Evolutionary conservation across 1,140 invertebrate genomes (phyloP).

Genomic region (Nixonia krombeini): DNA sequence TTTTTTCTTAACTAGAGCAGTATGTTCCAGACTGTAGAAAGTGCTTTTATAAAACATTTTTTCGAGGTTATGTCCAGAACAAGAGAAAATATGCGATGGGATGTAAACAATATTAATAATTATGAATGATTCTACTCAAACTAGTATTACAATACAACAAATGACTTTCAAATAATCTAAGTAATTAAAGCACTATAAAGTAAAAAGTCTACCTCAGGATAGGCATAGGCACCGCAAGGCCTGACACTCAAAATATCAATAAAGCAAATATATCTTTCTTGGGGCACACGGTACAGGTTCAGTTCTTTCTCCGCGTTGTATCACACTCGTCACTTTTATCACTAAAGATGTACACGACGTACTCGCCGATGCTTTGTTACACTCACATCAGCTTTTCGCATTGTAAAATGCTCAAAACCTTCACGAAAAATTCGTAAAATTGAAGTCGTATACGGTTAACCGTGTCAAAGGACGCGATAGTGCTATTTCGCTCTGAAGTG

Average conservation of each 20-base stretch:
- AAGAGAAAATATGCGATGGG: slow-evolving; percentile 35
- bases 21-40: slow-evolving; percentile 5
- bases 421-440: slow-evolving; percentile 42
- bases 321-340: slow-evolving; percentile 21
- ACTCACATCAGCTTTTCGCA: slow-evolving; percentile 47
- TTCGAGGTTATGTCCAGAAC: slow-evolving; percentile 56
- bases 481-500: slow-evolving; percentile 47
- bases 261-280: slow-evolving; percentile 60
- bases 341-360: slow-evolving; percentile 47
- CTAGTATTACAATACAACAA: not conserved
- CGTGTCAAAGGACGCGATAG: slow-evolving; percentile 65
- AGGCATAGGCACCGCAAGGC: slow-evolving; percentile 66
- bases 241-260: slow-evolving; percentile 66
- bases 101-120: slow-evolving; percentile 58
- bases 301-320: slow-evolving; percentile 25
- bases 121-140: not conserved
- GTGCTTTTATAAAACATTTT: slow-evolving; percentile 1
- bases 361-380: slow-evolving; percentile 46
- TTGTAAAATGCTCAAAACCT: slow-evolving; percentile 49
- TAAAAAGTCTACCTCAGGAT: slow-evolving; percentile 60
- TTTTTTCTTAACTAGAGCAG: too few species aligned
- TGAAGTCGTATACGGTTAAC: slow-evolving; percentile 56
- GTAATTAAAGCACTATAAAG: not conserved
- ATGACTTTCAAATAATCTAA: not conserved
- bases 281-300: slow-evolving; percentile 46